These are phyloP conservation scores for Dyspetes luteomarginatus DNA, from an alignment of 2,888 invertebrate genomes.

Conservation along the genomic window DNA sequence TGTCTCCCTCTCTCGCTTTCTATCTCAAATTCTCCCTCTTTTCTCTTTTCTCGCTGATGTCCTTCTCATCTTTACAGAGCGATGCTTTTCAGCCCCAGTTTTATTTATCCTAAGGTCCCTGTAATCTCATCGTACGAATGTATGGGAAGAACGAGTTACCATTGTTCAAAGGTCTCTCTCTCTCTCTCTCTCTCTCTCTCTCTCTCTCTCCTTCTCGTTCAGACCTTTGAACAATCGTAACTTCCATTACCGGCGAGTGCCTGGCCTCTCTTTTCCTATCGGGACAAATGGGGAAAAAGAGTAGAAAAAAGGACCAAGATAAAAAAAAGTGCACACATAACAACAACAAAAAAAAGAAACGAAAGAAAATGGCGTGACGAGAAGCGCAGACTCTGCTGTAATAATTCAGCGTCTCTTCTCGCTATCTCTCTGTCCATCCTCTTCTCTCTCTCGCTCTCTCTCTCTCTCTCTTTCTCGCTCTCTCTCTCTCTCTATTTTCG, in stretches of 20 bases:
- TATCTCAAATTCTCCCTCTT: slow-evolving; percentile 3
- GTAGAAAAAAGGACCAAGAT: not conserved
- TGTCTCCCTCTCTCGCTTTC: not conserved
- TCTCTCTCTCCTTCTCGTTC: no score
- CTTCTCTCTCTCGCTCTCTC: not conserved
- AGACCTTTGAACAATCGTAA: slow-evolving; percentile 65
- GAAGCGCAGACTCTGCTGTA: slow-evolving; percentile 3
- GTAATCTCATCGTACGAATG: slow-evolving; percentile 59
- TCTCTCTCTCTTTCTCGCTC: slow-evolving; percentile 8
- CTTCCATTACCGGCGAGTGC: slow-evolving; percentile 61
- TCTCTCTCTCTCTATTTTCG: slow-evolving; percentile 38
- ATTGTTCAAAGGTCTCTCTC: no score
- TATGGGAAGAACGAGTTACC: not conserved
- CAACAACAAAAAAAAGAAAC: slow-evolving; percentile 22
- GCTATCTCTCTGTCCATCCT: not conserved
- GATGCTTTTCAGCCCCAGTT: slow-evolving; percentile 48
- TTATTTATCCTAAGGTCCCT: slow-evolving; percentile 59
- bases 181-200: no score
- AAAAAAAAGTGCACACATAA: not conserved
- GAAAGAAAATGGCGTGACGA: slow-evolving; percentile 37
- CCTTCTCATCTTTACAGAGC: slow-evolving; percentile 7
- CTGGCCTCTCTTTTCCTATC: slow-evolving; percentile 52
- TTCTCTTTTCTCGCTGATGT: not conserved
- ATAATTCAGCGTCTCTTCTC: slow-evolving; percentile 34
- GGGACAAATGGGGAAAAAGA: slow-evolving; percentile 45